These are phyloP conservation scores for Stichodactyla mertensii DNA, from an alignment of 64 coral and sea anemone genomes.

Conservation along the genomic window DNA sequence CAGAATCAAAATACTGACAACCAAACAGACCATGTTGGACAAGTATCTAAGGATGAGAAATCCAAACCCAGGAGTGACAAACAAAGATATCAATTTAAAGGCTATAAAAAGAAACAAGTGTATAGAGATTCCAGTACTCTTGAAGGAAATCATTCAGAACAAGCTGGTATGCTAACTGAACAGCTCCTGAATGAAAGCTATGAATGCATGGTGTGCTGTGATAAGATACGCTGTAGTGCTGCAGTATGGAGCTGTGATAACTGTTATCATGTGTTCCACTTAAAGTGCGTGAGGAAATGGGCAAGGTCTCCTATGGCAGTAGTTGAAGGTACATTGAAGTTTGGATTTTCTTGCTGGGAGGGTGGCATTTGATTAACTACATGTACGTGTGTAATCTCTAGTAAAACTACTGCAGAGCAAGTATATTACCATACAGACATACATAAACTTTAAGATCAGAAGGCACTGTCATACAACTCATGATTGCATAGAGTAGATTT, in stretches of 20 bases:
- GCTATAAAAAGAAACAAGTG: slow-evolving; percentile 18
- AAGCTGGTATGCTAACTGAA: slow-evolving; percentile 83
- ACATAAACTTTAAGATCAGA: no score
- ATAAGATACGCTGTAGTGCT: slow-evolving; percentile 56
- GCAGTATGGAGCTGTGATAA: slow-evolving; percentile 85
- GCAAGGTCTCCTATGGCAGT: slow-evolving; percentile 70
- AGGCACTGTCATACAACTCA: no score
- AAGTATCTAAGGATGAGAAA: neutral
- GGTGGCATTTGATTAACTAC: no score
- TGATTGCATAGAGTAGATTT: no score
- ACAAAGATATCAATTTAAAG: neutral
- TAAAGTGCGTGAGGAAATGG: slow-evolving; percentile 86
- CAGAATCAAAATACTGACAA: neutral
- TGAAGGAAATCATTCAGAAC: slow-evolving; percentile 55
- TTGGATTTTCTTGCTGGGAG: no score
- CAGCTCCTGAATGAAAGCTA: slow-evolving; percentile 87
- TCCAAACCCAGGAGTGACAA: neutral
- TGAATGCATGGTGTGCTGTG: slow-evolving; percentile 99
- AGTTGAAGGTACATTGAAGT: slow-evolving; percentile 37
- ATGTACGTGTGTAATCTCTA: no score
- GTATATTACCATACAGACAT: no score
- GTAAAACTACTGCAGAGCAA: no score
- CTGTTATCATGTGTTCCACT: slow-evolving; percentile 93
- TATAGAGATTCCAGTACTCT: neutral
- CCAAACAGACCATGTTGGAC: neutral